Evolutionary conservation across 2,113 vertebrate genomes (phyloP), one percentile per base, ranked within the genome.

Genomic region (Peromyscus leucopus): DNA sequence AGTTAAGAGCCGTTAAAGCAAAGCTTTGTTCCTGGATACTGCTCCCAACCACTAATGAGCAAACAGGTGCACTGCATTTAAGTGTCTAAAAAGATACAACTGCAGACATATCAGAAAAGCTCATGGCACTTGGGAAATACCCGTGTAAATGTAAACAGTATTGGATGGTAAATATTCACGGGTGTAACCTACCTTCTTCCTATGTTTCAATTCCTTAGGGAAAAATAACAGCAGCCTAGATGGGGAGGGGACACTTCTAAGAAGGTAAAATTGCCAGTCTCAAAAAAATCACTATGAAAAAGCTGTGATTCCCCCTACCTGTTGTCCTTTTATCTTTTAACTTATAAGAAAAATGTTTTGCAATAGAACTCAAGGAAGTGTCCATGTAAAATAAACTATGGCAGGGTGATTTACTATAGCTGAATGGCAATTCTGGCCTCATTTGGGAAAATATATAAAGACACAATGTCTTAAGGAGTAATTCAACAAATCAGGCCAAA

Each of bases 371-470:
- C 90, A 65, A 82, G 33, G 69, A 51, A 51, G 51, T 51, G 95
- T 95, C 75, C 46, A 94, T 16, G 10, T 21, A 96, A 96, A 51
- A 65, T 63, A 96, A 28, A 95, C 46, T 85, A 36, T 48, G 61
- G 6, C 46, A 71, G 28, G 78, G 24, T 0, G 0, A 61, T 92
- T 89, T 93, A 36, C 79, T 96, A 7, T 15, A 87, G 86, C 26
- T 89, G 55, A 89, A 97, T 94, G 36, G 67, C 39, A 96, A 24
- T 39, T 97, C 97, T 97, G 83, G 19, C 67, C 71, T 89, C 75
- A 94, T 61, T 97, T 75, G 95, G 26, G 67, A 65, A 74, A 92
- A 33, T 67, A n/a, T 86, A 12, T 89, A 36, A 59, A 85, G 74
- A 97, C 51, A 57, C 26, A 71, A 74, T 55, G 79, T 59, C 13